These are phyloP conservation scores for Carposina sasakii DNA, from an alignment of 1,140 invertebrate species.

Conservation along the genomic window DNA sequence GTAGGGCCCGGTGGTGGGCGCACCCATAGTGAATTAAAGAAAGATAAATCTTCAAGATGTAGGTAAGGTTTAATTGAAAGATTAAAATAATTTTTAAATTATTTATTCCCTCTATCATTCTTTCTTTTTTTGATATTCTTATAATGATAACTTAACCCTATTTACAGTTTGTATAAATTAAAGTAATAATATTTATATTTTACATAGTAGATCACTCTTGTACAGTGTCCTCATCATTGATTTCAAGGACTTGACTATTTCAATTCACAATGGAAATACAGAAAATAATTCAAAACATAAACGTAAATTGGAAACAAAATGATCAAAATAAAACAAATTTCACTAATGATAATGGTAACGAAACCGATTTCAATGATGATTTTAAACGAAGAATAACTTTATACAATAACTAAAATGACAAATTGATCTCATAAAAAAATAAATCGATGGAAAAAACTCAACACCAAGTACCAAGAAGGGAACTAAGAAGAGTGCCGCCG, in stretches of 20 bases:
- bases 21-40: no score
- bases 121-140: slow-evolving; percentile 67
- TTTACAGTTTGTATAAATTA: slow-evolving; percentile 72
- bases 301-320: slow-evolving; percentile 19
- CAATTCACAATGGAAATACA: slow-evolving; percentile 33
- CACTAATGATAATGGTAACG: slow-evolving; percentile 51
- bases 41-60: no score
- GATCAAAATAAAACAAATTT: slow-evolving; percentile 25
- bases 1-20: no score
- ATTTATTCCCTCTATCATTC: slow-evolving; percentile 70
- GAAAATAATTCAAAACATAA: slow-evolving; percentile 24
- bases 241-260: slow-evolving; percentile 62
- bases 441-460: slow-evolving; percentile 50
- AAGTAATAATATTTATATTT: slow-evolving; percentile 66
- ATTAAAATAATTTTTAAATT: slow-evolving; percentile 57
- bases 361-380: slow-evolving; percentile 42
- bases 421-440: slow-evolving; percentile 41
- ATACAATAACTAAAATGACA: slow-evolving; percentile 30
- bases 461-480: slow-evolving; percentile 63
- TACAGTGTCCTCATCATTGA: slow-evolving; percentile 57
- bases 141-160: slow-evolving; percentile 62
- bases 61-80: no score
- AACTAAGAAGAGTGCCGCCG: slow-evolving; percentile 49
- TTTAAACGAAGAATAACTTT: slow-evolving; percentile 38
- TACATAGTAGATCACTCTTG: slow-evolving; percentile 66